These are phyloP conservation scores for Drosophila leonis DNA, from an alignment of 2,888 invertebrate genomes.

Conservation along the genomic window DNA sequence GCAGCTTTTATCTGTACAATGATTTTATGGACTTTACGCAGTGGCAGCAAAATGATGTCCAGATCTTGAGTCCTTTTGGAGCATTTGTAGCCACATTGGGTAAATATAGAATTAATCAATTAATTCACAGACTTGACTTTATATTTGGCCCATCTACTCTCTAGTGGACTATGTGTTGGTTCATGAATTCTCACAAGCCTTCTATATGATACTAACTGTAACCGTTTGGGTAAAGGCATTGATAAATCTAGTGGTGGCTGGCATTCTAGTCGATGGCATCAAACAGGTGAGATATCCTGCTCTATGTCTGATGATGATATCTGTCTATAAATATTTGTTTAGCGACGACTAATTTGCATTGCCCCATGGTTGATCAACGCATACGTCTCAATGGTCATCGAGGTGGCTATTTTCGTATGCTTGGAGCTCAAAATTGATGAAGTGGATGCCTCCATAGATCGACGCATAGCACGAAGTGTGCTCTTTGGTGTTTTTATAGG, in stretches of 20 bases:
- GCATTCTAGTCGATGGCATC: conserved; percentile 81
- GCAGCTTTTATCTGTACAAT: conserved; percentile 78
- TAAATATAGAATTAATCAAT: conserved; percentile 16
- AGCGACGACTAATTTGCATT: conserved; percentile 83
- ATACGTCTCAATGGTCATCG: conserved; percentile 75
- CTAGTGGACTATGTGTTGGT: conserved; percentile 81
- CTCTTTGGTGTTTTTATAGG: conserved; percentile 80
- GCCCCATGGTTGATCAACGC: conserved; percentile 82
- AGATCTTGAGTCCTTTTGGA: conserved; percentile 76
- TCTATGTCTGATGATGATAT: no score
- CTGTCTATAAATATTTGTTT: background rate
- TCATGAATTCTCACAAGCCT: conserved; percentile 82
- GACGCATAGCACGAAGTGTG: conserved; percentile 80
- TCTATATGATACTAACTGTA: conserved; percentile 81
- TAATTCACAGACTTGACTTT: no score
- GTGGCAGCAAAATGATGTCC: conserved; percentile 79
- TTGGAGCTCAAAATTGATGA: conserved; percentile 83
- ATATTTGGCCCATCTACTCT: conserved; percentile 11
- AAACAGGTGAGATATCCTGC: conserved; percentile 70
- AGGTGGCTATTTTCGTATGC: conserved; percentile 77
- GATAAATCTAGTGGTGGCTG: conserved; percentile 81
- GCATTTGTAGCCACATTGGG: conserved; percentile 77
- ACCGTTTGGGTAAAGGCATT: conserved; percentile 81
- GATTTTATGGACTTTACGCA: conserved; percentile 76
- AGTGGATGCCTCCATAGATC: conserved; percentile 79